A percentile compares a stretch with the other conserved stretches of the same genome.
These are phyloP conservation scores for Pteronura brasiliensis DNA, from an alignment of 2,113 vertebrate genomes.

Conservation along the genomic window DNA sequence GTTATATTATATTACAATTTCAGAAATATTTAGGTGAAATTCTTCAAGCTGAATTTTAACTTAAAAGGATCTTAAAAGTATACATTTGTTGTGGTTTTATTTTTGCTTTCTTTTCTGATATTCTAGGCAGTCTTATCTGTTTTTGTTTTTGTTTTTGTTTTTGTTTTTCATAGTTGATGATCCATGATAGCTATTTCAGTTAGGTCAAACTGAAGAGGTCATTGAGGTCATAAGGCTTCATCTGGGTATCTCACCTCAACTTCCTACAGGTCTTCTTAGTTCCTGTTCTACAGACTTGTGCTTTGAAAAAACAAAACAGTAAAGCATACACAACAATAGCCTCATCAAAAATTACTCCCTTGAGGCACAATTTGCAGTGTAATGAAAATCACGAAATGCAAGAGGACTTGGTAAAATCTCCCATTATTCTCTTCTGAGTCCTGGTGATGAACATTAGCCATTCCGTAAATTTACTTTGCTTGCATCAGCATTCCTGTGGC, in stretches of 20 bases:
- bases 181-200: not conserved
- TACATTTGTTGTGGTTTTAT: not conserved
- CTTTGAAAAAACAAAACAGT: not conserved
- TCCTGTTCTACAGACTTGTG: not conserved
- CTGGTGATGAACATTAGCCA: not conserved
- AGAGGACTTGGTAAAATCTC: not conserved
- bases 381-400: slow-evolving; percentile 3
- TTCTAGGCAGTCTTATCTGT: not conserved
- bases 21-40: not conserved
- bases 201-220: not conserved
- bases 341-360: not conserved
- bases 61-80: not conserved
- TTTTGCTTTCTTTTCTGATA: not conserved
- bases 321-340: not conserved
- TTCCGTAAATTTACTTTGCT: not conserved
- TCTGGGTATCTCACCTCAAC: not conserved
- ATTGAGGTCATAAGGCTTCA: not conserved
- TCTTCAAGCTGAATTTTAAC: not conserved
- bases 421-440: not conserved
- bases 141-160: not conserved
- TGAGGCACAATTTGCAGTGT: not conserved
- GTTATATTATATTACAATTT: not conserved
- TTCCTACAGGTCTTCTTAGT: not conserved
- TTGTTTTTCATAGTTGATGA: not conserved
- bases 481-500: not conserved